Evolutionary conservation across 1,140 invertebrate genomes (phyloP), one percentile per base, ranked within the genome.

Genomic region (Neelides sp.): DNA sequence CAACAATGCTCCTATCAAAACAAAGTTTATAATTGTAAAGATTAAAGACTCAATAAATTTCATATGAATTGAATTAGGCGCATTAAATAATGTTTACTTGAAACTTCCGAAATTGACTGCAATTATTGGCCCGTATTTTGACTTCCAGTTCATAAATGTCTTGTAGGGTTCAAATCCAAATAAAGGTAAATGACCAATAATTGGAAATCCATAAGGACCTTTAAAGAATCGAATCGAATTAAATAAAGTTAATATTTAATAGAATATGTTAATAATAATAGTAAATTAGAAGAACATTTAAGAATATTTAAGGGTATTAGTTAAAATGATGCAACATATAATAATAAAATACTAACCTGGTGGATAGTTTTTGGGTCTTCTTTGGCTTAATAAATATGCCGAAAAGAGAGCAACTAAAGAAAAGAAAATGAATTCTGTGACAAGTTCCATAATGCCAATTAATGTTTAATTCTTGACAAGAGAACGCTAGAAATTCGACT

Each of bases 121-220:
- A 13, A 58, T 41, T 4, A 58, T 36, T 19, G 57, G 52, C 5
- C 57, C 57, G 28, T 58, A 58, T 22, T 49, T 48, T 15, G 22
- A 12, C 30, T 52, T 58, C 32, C 43, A 34, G 17, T 42, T 34
- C 4, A 15, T 26, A 13, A 54, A 28, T 8, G 35, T 51, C 23
- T 26, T 12, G 34, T 49, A 35, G 15, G 52, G 52, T 26, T 48
- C 24, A 26, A 37, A 22, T 1, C 52, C 57, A n/a, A 58, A 19
- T n/a, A 30, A 42, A 20, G 48, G 28, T 7, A 58, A 27, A 23
- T 51, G 35, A 10, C 56, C 56, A 4, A 58, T 15, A 1, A 58
- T n/a, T 10, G 56, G 56, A 26, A 58, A 5, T 27, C 56, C 52
- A 42, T 44, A 51, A 32, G 56, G 56, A 8, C 56, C 54, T 55